phyloP scores from a whole-genome alignment of 2,888 invertebrate species.

The Steinernema hermaphroditum region DNA sequence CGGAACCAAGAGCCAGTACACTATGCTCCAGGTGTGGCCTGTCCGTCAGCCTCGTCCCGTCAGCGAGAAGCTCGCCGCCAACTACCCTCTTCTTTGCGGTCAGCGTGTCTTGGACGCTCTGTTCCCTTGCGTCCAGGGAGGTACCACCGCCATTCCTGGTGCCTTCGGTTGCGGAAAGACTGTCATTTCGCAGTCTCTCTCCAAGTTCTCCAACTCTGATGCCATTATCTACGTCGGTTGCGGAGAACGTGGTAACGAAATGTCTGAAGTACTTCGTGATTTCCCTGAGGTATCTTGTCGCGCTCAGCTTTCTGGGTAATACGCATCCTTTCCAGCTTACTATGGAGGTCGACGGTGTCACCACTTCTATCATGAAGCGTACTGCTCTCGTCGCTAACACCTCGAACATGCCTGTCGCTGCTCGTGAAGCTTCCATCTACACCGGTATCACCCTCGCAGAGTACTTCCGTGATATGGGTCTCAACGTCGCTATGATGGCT shows the following conservation, averaged over 20 bases:
- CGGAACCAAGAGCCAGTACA: slow-evolving; percentile 85
- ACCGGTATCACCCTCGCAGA: slow-evolving; percentile 98
- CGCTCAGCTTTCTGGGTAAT: background rate
- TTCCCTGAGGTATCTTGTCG: slow-evolving; percentile 79
- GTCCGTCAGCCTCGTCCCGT: slow-evolving; percentile 95
- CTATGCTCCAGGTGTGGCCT: slow-evolving; percentile 99
- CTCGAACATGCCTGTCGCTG: slow-evolving; percentile 99
- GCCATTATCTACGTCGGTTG: slow-evolving; percentile 99
- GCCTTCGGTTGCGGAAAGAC: slow-evolving; percentile 99
- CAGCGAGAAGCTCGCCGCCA: slow-evolving; percentile 96
- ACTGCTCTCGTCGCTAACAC: slow-evolving; percentile 99
- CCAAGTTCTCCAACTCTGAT: slow-evolving; percentile 99
- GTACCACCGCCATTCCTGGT: slow-evolving; percentile 67
- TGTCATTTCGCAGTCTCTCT: slow-evolving; percentile 97
- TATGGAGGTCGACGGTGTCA: slow-evolving; percentile 89
- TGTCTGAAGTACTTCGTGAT: slow-evolving; percentile 95
- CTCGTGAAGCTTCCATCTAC: slow-evolving; percentile 99
- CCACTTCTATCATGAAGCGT: slow-evolving; percentile 99
- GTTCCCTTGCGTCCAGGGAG: slow-evolving; percentile 80
- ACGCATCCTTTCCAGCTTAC: slow-evolving; percentile 72
- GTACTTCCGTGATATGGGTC: slow-evolving; percentile 96
- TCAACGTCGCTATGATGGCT: slow-evolving; percentile 99
- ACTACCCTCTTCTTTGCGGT: slow-evolving; percentile 94
- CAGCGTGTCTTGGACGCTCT: slow-evolving; percentile 96
- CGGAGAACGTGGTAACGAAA: slow-evolving; percentile 99